Evolutionary conservation across 2,888 invertebrate genomes (phyloP), one percentile per base, ranked within the genome.

Genomic region (Aphodius sticticus): DNA sequence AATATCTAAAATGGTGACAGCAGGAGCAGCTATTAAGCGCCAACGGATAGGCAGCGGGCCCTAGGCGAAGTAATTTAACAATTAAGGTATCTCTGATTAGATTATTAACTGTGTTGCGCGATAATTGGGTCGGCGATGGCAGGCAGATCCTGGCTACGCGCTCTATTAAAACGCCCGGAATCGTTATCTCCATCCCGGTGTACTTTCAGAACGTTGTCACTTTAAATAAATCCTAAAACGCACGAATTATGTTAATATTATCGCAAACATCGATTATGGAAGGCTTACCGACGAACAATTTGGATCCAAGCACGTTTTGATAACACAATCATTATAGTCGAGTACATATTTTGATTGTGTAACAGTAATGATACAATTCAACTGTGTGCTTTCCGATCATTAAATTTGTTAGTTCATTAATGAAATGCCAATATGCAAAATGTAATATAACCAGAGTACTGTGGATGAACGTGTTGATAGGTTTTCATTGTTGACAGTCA

Each of bases 71-170:
- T 53, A 53, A 53, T 53, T 53, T 53, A 53, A 53, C 53, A 53
- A 53, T 53, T 53, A 53, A 53, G 53, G 53, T 53, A 53, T 53
- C 53, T 53, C 53, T 53, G 53, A 53, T 53, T 53, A 53, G 53
- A 53, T 53, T 53, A 53, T 53, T 53, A 53, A 53, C 53, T 53
- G 53, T 53, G 53, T 53, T 53, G 53, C 53, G 53, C 53, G 53
- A 53, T 53, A 53, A 53, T 53, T 53, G 53, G 53, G 53, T 53
- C 53, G 7, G 53, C 9, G 53, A 53, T 53, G 53, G 53, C 7
- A 53, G 12, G 3, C 53, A 53, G 26, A 26, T 26, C 26, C 26
- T 26, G 53, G 53, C 53, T 53, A 5, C 2, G 53, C 12, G 53
- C 7, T 7, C 53, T 53, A 53, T 53, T 53, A 53, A 53, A 53